phyloP scores from a whole-genome alignment of 1,140 invertebrate genomes.

The Gryon sp. region DNA sequence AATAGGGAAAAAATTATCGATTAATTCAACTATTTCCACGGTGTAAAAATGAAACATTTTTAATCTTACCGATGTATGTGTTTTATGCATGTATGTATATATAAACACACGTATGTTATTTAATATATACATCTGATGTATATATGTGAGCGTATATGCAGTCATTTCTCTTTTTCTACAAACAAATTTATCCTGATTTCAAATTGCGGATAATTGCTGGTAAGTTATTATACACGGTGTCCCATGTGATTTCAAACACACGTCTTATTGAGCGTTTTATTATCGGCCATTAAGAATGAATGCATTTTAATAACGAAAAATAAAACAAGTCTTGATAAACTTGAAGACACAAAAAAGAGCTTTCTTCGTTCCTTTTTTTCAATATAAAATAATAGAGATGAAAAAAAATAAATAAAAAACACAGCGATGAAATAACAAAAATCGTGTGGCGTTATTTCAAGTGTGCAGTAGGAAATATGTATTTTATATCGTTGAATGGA shows the following conservation, averaged over 20 bases:
- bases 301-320: slow-evolving; percentile 14
- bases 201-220: not conserved
- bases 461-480: slow-evolving; percentile 24
- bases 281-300: slow-evolving; percentile 12
- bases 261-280: slow-evolving; percentile 5
- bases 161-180: slow-evolving; percentile 3
- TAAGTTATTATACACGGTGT: slow-evolving; percentile 5
- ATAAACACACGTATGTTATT: slow-evolving; percentile 10
- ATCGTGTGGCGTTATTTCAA: slow-evolving; percentile 22
- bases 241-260: slow-evolving; percentile 8
- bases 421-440: too few species aligned
- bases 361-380: too few species aligned
- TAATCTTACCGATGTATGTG: slow-evolving; percentile 26
- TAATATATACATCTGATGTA: slow-evolving; percentile 25
- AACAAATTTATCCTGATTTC: too few species aligned
- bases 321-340: slow-evolving; percentile 20
- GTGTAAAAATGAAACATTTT: slow-evolving; percentile 47
- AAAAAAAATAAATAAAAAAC: too few species aligned
- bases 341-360: too few species aligned
- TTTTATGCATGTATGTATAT: slow-evolving; percentile 47
- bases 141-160: slow-evolving; percentile 1
- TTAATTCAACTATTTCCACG: slow-evolving; percentile 32
- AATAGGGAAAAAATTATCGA: slow-evolving; percentile 49
- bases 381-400: too few species aligned
- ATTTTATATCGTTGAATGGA: slow-evolving; percentile 43